Base-by-base conservation (phyloP, 2,113 vertebrate genomes). In the Macheiramphus alcinus region DNA sequence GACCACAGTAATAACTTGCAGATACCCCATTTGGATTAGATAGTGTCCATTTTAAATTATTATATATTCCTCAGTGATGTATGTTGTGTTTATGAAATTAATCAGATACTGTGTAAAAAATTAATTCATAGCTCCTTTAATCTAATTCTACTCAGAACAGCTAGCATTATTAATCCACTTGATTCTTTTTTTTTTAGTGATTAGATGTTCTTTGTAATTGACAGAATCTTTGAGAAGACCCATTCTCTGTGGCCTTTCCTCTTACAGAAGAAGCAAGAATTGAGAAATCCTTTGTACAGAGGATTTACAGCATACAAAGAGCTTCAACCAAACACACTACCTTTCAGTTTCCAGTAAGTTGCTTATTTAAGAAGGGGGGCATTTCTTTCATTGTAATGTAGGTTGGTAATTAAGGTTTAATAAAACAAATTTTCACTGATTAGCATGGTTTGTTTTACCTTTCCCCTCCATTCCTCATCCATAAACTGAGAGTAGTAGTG, bases 231-330 rank as follows among this genome's bases (percentile, higher is more conserved):
- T 94, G 98, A 98, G 96, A 99, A 97, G 94, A 99, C 98, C 12
- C 98, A 98, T 96, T 99, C 98, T 7, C 63, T 99, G 84, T 99
- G 98, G 98, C 98, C 98, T 74, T 98, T 98, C 96, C 98, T 99
- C 40, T 92, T 98, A 19, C 97, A 98, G 88, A 98, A 97, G 96
- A 98, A 97, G 87, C 94, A 97, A 43, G 98, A 98, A 73, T 97
- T 98, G 94, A 96, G 93, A 67, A 99, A 99, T 90, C 98, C 98
- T 43, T 93, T 99, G 66, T 99, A 98, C 96, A 98, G 94, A 96
- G 97, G 97, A 7, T 97, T 97, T 63, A 80, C 96, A 86, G 91
- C 97, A 75, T 98, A 98, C 88, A 96, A 93, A 23, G 90, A 98
- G 26, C 97, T 99, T 31, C 97, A 95, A 59, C 98, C 98, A 58